Evolutionary conservation across 2,797 vertebrate genomes (phyloP).

Genomic region (Phoebastria nigripes): DNA sequence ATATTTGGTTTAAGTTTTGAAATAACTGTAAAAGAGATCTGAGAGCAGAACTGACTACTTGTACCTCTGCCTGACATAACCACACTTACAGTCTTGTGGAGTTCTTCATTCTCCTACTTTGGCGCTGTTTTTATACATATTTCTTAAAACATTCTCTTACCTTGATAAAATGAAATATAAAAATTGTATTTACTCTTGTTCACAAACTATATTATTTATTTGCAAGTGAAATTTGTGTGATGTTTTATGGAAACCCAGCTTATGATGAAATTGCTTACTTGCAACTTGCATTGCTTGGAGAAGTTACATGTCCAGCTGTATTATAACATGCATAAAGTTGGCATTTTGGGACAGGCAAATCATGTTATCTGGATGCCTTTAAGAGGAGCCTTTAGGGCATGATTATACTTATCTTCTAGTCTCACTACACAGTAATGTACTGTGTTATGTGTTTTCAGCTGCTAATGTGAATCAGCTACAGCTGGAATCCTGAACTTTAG

Average conservation of each 20-base stretch:
- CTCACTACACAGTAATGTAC: not conserved
- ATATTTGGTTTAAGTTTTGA: not conserved
- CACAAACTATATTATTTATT: not conserved
- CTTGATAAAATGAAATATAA: not conserved
- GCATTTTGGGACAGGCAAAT: not conserved
- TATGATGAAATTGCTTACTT: not conserved
- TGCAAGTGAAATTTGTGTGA: not conserved
- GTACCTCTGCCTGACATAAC: not conserved
- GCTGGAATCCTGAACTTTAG: slow-evolving; percentile 5
- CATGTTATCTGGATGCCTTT: not conserved
- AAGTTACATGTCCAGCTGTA: not conserved
- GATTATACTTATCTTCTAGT: not conserved
- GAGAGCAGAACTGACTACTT: not conserved
- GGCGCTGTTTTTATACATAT: not conserved
- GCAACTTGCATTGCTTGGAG: not conserved
- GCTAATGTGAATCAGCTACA: slow-evolving; percentile 21
- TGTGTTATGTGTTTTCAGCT: not conserved
- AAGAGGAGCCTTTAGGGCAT: not conserved
- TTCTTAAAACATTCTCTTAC: not conserved
- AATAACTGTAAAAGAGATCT: not conserved
- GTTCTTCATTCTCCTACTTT: not conserved
- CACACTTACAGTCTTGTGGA: not conserved
- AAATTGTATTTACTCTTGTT: not conserved
- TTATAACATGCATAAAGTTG: not conserved
- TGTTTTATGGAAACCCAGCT: not conserved